These are phyloP conservation scores for Actenoides hombroni DNA, from an alignment of 2,113 vertebrate species.

Conservation along the genomic window DNA sequence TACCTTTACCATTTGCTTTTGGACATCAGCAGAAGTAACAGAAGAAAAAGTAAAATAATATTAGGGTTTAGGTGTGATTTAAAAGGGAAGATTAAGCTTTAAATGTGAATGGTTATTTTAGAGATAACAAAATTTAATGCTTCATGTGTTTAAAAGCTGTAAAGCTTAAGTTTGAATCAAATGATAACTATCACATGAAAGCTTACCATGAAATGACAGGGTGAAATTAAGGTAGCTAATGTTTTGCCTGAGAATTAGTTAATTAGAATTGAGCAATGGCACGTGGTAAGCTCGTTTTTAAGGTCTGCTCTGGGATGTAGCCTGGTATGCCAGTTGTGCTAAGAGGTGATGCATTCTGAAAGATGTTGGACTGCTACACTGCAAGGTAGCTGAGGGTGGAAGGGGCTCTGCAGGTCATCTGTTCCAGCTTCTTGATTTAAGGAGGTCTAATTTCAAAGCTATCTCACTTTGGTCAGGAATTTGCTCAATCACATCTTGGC, in stretches of 20 bases:
- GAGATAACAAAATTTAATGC: background rate
- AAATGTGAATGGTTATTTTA: background rate
- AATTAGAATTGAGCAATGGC: background rate
- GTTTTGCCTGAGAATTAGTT: background rate
- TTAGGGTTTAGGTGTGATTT: background rate
- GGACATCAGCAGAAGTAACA: background rate
- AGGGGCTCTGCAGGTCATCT: background rate
- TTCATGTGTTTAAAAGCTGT: background rate
- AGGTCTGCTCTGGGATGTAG: background rate
- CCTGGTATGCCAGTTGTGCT: background rate
- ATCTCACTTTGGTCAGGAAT: background rate
- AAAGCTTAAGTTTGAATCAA: background rate
- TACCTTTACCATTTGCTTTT: background rate
- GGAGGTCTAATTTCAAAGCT: background rate
- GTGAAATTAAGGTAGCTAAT: background rate
- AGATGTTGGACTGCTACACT: rapidly evolving
- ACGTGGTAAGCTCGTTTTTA: background rate
- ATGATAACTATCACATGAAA: background rate
- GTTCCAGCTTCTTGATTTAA: background rate
- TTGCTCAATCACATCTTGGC: background rate
- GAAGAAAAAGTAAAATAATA: background rate
- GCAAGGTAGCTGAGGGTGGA: background rate
- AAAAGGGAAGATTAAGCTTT: background rate
- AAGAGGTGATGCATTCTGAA: background rate
- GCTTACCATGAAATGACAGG: background rate